Evolutionary conservation across 1,140 invertebrate genomes (phyloP).

Genomic region (Pararge aegeria): DNA sequence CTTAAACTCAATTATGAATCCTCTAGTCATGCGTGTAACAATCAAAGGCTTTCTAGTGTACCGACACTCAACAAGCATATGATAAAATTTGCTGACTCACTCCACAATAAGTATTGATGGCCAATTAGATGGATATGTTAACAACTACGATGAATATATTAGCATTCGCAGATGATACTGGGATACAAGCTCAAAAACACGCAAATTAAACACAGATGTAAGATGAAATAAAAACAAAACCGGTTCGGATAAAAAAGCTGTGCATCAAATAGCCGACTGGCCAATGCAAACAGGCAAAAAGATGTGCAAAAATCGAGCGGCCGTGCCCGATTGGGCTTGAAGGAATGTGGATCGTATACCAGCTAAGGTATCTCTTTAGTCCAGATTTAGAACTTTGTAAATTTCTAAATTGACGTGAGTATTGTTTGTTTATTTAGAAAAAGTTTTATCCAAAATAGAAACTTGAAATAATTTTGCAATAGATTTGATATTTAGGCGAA

Average conservation of each 20-base stretch:
- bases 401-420: slow-evolving; percentile 21
- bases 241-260: slow-evolving; percentile 50
- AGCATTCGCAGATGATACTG: slow-evolving; percentile 29
- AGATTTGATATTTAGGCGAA: not conserved
- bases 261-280: slow-evolving; percentile 54
- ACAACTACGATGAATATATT: slow-evolving; percentile 32
- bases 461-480: not conserved
- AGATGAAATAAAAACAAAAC: slow-evolving; percentile 51
- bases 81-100: slow-evolving; percentile 30
- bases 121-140: slow-evolving; percentile 27
- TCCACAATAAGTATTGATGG: slow-evolving; percentile 30
- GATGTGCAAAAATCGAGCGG: slow-evolving; percentile 65
- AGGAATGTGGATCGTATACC: slow-evolving; percentile 66
- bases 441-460: not conserved
- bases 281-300: slow-evolving; percentile 63
- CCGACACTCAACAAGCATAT: slow-evolving; percentile 21
- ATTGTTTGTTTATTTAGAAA: not conserved
- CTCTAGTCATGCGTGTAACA: slow-evolving; percentile 36
- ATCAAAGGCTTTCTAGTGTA: slow-evolving; percentile 35
- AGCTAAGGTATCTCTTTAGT: slow-evolving; percentile 46
- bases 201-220: slow-evolving; percentile 42
- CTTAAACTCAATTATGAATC: slow-evolving; percentile 22
- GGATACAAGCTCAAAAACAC: slow-evolving; percentile 31
- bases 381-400: slow-evolving; percentile 43
- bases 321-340: slow-evolving; percentile 48